Percentiles rank a stretch among this genome's conserved stretches.
Evolutionary conservation across 2,888 invertebrate genomes (phyloP).

Genomic region (Unio delphinus): DNA sequence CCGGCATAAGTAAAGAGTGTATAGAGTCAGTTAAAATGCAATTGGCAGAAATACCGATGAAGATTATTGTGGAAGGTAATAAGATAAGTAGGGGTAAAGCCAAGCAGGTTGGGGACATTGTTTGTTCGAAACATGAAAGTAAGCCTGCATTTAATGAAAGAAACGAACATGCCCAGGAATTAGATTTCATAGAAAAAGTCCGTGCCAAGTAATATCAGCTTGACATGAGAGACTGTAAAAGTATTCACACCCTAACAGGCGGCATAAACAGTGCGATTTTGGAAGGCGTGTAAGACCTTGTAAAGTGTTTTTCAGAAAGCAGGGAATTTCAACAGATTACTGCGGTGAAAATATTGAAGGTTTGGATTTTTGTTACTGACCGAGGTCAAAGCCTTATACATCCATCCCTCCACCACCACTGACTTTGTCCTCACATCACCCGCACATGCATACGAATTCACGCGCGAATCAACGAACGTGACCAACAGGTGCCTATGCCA

Average conservation of each 20-base stretch:
- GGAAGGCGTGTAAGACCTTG: too few species aligned
- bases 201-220: neutral
- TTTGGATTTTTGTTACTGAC: too few species aligned
- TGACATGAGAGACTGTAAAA: neutral
- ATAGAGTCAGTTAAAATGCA: neutral
- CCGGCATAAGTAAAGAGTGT: too few species aligned
- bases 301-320: too few species aligned
- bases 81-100: conserved; percentile 4
- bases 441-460: too few species aligned
- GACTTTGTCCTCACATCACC: too few species aligned
- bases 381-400: too few species aligned
- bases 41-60: neutral
- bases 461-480: too few species aligned
- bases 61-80: conserved; percentile 3
- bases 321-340: too few species aligned
- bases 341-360: too few species aligned
- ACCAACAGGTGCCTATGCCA: too few species aligned
- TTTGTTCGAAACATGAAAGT: conserved; percentile 3
- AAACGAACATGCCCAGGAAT: neutral
- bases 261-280: neutral
- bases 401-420: too few species aligned
- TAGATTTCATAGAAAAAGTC: neutral
- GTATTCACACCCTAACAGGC: neutral
- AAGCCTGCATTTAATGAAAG: conserved; percentile 1
- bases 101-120: neutral